Percentiles rank a stretch among this genome's conserved stretches.
These are phyloP conservation scores for Parazoanthus darwini DNA, from an alignment of 92 coral and sea anemone species.

Conservation along the genomic window DNA sequence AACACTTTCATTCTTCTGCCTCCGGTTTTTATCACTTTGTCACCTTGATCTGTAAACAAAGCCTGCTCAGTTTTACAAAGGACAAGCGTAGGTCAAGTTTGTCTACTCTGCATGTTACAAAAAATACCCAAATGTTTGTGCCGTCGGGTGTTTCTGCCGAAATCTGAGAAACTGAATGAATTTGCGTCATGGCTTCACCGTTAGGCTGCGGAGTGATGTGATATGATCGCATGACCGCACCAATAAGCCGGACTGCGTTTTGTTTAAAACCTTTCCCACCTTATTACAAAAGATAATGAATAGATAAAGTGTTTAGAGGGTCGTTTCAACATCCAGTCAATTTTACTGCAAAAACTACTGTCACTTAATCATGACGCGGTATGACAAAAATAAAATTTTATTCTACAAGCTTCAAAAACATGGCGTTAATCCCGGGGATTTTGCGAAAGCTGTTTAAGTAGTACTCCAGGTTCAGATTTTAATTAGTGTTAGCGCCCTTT, in stretches of 20 bases:
- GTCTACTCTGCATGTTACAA: neutral
- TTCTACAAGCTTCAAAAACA: neutral
- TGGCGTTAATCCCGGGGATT: slow-evolving; percentile 13
- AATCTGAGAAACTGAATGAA: slow-evolving; percentile 8
- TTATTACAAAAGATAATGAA: neutral
- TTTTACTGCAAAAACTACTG: neutral
- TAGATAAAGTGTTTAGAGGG: neutral
- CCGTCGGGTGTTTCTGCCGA: slow-evolving; percentile 2
- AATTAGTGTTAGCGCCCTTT: slow-evolving; percentile 43
- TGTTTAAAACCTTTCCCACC: slow-evolving; percentile 22
- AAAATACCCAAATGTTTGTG: neutral
- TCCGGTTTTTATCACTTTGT: slow-evolving; percentile 40
- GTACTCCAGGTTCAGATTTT: slow-evolving; percentile 24
- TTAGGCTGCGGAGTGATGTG: slow-evolving; percentile 34
- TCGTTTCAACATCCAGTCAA: slow-evolving; percentile 2
- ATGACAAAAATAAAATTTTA: neutral
- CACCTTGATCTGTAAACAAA: slow-evolving; percentile 32
- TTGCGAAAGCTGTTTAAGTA: neutral
- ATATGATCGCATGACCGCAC: neutral
- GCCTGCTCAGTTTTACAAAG: slow-evolving; percentile 19
- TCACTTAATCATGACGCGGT: neutral
- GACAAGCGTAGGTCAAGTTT: slow-evolving; percentile 22
- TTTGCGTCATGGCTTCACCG: neutral
- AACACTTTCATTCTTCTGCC: slow-evolving; percentile 37
- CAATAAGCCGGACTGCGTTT: slow-evolving; percentile 6